Percentiles rank a stretch among this genome's conserved stretches.
Conservation (phyloP, 2,797 vertebrate genomes). For the Eospalax fontanierii region DNA sequence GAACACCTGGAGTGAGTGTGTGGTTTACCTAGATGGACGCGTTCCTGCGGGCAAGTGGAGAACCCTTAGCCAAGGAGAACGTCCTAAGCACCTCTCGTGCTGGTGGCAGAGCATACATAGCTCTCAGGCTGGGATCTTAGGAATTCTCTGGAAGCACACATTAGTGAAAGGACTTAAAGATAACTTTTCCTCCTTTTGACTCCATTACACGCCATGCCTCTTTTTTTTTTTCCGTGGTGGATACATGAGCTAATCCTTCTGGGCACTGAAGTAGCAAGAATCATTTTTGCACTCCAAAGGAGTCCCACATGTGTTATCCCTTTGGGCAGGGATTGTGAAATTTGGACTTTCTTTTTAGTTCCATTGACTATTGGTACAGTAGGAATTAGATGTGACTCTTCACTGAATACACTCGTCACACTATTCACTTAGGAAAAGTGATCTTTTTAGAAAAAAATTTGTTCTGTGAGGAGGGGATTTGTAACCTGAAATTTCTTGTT, state of each 20-base stretch:
- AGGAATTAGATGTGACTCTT: conserved; percentile 92
- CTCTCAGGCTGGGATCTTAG: no score
- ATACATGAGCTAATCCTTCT: conserved; percentile 75
- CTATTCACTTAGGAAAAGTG: not conserved
- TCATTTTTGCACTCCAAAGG: conserved; percentile 78
- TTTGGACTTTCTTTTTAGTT: conserved; percentile 89
- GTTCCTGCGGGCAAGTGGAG: not conserved
- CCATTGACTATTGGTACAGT: conserved; percentile 92
- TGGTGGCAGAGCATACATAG: no score
- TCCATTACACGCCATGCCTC: conserved; percentile 88
- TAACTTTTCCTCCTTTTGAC: conserved; percentile 94
- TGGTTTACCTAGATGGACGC: not conserved
- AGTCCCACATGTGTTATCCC: conserved; percentile 88
- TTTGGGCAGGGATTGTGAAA: conserved; percentile 95
- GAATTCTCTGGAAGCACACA: not conserved
- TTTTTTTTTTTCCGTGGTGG: conserved; percentile 87
- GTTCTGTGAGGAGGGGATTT: conserved; percentile 90
- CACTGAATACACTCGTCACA: conserved; percentile 57
- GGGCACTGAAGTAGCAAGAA: not conserved
- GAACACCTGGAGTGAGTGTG: not conserved
- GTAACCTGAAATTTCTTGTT: conserved; percentile 93
- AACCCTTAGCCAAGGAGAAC: not conserved
- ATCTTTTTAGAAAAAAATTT: conserved; percentile 76
- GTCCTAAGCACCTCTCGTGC: not conserved
- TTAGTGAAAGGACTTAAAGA: conserved; percentile 90